Evolutionary conservation across 2,113 vertebrate species (phyloP).

Genomic region (Ivindomyrus marchei): DNA sequence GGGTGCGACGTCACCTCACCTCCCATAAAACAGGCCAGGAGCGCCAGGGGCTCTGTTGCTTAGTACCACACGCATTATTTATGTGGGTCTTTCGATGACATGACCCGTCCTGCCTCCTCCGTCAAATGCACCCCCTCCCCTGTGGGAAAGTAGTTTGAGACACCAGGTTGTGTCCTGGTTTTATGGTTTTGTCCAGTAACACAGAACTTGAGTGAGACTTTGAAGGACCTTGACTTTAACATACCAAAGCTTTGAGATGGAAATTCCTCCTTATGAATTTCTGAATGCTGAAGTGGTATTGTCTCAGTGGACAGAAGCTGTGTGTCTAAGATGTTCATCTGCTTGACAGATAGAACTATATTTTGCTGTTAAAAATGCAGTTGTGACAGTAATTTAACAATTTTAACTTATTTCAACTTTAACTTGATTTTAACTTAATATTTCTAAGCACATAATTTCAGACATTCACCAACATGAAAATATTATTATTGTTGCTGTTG

Average conservation of each 20-base stretch:
- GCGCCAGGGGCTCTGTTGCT: slow-evolving; percentile 37
- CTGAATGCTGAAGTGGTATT: neutral
- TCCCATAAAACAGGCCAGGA: slow-evolving; percentile 48
- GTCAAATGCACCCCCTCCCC: slow-evolving; percentile 28
- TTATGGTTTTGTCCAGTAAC: slow-evolving; percentile 42
- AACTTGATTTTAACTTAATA: neutral
- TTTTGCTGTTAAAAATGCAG: neutral
- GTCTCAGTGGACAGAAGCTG: neutral
- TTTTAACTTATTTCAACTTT: neutral
- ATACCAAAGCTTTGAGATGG: neutral
- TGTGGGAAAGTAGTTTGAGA: slow-evolving; percentile 49
- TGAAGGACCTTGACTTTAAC: neutral
- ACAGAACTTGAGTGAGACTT: neutral
- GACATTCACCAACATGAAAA: neutral
- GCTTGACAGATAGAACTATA: neutral
- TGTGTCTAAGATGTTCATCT: neutral
- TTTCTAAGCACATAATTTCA: neutral
- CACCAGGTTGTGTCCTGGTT: slow-evolving; percentile 33
- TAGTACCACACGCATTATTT: slow-evolving; percentile 47
- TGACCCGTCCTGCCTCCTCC: slow-evolving; percentile 42
- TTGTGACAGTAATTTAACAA: neutral
- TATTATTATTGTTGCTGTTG: neutral
- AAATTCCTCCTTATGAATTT: neutral
- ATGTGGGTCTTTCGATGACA: slow-evolving; percentile 38
- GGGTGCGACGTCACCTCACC: slow-evolving; percentile 41